These are phyloP conservation scores for Dendrolimus punctatus DNA, from an alignment of 1,140 invertebrate genomes.

Conservation along the genomic window DNA sequence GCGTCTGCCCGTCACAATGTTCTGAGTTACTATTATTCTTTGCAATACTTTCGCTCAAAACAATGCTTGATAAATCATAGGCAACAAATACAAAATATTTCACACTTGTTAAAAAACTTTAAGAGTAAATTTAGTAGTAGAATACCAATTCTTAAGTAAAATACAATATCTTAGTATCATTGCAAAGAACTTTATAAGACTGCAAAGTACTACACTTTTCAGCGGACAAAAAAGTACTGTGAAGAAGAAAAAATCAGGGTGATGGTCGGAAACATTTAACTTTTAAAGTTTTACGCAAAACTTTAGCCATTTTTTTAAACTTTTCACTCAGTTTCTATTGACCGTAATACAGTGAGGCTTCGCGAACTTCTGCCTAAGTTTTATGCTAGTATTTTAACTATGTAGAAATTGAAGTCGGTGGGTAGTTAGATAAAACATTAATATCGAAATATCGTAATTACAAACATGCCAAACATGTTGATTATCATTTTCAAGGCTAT, in stretches of 20 bases:
- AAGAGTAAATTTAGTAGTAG: too few species aligned
- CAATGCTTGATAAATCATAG: too few species aligned
- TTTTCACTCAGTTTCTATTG: conserved; percentile 35
- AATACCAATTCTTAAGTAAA: too few species aligned
- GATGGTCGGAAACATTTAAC: conserved; percentile 44
- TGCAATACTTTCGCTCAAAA: too few species aligned
- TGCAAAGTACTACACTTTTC: conserved; percentile 15
- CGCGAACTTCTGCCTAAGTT: conserved; percentile 29
- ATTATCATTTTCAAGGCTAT: too few species aligned
- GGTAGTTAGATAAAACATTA: too few species aligned
- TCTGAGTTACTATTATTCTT: too few species aligned
- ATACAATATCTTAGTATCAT: conserved; percentile 13
- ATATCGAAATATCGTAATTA: too few species aligned
- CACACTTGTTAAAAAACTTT: too few species aligned
- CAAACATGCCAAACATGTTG: too few species aligned
- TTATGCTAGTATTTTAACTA: conserved; percentile 47
- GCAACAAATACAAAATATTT: too few species aligned
- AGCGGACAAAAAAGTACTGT: conserved; percentile 5
- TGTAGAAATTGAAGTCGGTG: conserved; percentile 25
- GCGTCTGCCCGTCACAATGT: too few species aligned
- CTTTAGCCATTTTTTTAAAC: conserved; percentile 31
- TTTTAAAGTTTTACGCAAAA: conserved; percentile 30
- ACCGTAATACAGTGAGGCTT: conserved; percentile 40
- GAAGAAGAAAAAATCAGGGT: conserved; percentile 25
- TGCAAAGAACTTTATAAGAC: conserved; percentile 18